Evolutionary conservation across 2,797 vertebrate species (phyloP), one percentile per base, ranked within the genome.

Genomic region (Acipenser transmontanus): DNA sequence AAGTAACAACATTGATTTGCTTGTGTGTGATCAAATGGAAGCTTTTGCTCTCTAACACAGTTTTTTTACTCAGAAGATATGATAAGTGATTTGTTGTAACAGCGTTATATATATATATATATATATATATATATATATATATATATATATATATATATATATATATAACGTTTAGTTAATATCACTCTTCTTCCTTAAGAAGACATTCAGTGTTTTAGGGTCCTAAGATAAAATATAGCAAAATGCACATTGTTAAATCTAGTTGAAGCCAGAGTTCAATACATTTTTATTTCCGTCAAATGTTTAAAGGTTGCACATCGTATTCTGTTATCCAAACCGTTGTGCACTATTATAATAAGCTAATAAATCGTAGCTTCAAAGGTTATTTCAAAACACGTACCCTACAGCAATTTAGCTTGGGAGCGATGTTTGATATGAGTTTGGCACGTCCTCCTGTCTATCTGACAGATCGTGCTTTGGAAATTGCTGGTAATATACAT

Each of bases 401-500:
- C 34, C 6, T 52, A 52, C 6, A 52, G 12, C 50, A 52, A 12
- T 52, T 8, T 52, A 12, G 50, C 8, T 52, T 52, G 50, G 2
- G 12, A 34, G 34, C 34, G 8, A 52, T 81, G 76, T 84, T 85
- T 81, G 81, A 77, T 77, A 80, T 34, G 34, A 34, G 34, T 34
- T 34, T 34, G 34, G 84, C 85, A 87, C 85, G 87, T 87, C 78
- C 77, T 86, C 83, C 84, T 85, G 86, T 88, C 80, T 74, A 77
- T 82, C 85, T 88, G 85, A 87, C 85, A 86, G 76, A 86, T 85
- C 85, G 87, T 87, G 75, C 79, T 84, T 84, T 79, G 85, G 84
- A 90, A 89, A 89, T 86, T 87, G 87, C 87, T 81, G 81, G 84
- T 89, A 91, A 91, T 89, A 88, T 90, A 90, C 88, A 88, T 91